Evolutionary conservation across 2,797 vertebrate species (phyloP).

Genomic region (Luscinia luscinia): DNA sequence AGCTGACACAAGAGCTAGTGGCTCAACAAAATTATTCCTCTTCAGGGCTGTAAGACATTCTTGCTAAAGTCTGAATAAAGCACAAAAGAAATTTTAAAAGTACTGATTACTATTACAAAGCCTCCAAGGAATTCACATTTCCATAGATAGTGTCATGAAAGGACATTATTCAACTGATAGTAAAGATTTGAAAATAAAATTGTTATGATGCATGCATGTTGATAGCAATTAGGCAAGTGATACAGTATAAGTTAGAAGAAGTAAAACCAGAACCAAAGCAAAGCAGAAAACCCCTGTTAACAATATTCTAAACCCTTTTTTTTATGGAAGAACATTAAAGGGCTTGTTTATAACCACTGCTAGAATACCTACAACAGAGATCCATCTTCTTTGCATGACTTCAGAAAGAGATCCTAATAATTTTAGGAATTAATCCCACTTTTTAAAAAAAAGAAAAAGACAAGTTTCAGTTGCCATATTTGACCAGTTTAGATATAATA

Average conservation of each 20-base stretch:
- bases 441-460: neutral
- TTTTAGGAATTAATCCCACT: neutral
- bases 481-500: neutral
- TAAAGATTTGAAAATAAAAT: constrained; percentile 9
- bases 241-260: neutral
- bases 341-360: neutral
- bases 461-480: neutral
- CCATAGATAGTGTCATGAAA: neutral
- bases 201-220: neutral
- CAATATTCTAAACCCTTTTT: neutral
- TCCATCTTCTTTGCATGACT: neutral
- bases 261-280: neutral
- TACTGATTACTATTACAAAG: neutral
- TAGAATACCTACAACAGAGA: neutral
- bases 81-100: neutral
- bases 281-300: neutral
- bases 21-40: neutral
- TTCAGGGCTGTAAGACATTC: neutral
- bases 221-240: neutral
- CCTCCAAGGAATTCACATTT: neutral
- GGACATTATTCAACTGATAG: neutral
- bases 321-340: neutral
- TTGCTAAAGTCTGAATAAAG: neutral
- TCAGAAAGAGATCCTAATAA: neutral
- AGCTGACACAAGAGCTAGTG: neutral